These are phyloP conservation scores for Phortica variegata DNA, from an alignment of 1,140 invertebrate species.

Conservation along the genomic window DNA sequence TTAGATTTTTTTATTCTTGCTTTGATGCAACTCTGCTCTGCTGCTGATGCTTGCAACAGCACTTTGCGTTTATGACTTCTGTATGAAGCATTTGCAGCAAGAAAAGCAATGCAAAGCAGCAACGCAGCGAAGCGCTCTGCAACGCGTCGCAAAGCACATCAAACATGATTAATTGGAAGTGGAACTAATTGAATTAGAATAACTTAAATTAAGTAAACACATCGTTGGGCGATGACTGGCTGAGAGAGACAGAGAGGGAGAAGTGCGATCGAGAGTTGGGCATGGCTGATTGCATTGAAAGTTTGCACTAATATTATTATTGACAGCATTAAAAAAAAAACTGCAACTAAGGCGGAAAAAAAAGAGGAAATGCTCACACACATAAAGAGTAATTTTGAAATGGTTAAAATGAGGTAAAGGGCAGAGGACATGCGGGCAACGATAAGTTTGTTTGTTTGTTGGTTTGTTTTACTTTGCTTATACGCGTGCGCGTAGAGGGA, in stretches of 20 bases:
- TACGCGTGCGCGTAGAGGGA: constrained; percentile 24
- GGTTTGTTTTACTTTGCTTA: not conserved
- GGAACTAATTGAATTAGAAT: constrained; percentile 52
- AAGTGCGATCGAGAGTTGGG: constrained; percentile 8
- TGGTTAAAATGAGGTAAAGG: constrained; percentile 21
- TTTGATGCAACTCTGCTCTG: too few relatives aligned
- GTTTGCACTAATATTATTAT: constrained; percentile 19
- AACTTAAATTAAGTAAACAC: constrained; percentile 53
- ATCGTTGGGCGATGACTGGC: constrained; percentile 4
- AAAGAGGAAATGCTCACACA: constrained; percentile 15
- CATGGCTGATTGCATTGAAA: constrained; percentile 33
- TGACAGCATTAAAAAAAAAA: constrained; percentile 11
- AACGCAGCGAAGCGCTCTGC: constrained; percentile 1
- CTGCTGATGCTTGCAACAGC: too few relatives aligned
- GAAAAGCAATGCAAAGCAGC: not conserved
- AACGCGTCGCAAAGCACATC: constrained; percentile 9
- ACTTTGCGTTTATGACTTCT: too few relatives aligned
- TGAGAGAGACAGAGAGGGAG: not conserved
- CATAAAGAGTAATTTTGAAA: constrained; percentile 44
- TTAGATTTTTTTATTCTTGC: constrained; percentile 46
- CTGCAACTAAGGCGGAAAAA: constrained; percentile 12
- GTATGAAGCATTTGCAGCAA: constrained; percentile 3
- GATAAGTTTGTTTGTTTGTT: not conserved
- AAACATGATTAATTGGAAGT: constrained; percentile 43
- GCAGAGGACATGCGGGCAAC: not conserved